phyloP scores from a whole-genome alignment of 2,888 invertebrate species.

The Allophyes oxyacanthae region DNA sequence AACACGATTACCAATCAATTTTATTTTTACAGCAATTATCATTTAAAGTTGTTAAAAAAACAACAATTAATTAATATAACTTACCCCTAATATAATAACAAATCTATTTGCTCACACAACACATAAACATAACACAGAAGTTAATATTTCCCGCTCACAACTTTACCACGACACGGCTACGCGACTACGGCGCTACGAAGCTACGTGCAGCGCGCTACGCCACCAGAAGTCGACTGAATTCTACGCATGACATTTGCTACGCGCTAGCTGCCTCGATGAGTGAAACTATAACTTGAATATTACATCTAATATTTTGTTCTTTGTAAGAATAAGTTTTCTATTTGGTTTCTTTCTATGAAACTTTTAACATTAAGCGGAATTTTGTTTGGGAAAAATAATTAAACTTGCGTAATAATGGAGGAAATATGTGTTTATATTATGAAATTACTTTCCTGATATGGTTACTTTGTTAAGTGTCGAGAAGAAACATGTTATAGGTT shows the following conservation, averaged over 20 bases:
- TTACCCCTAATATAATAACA: constrained; percentile 43
- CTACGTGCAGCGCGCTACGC: constrained; percentile 65
- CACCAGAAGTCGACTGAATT: constrained; percentile 61
- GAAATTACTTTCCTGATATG: constrained; percentile 12
- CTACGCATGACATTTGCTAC: constrained; percentile 51
- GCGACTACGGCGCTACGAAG: constrained; percentile 47
- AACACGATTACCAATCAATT: too few species aligned
- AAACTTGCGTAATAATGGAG: constrained; percentile 29
- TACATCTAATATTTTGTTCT: constrained; percentile 43
- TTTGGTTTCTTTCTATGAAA: constrained; percentile 38
- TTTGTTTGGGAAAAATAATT: constrained; percentile 38
- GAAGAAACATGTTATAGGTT: constrained; percentile 14
- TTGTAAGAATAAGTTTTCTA: constrained; percentile 30
- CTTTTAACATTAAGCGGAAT: constrained; percentile 35
- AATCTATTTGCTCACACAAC: constrained; percentile 40
- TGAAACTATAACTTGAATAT: constrained; percentile 46
- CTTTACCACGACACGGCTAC: constrained; percentile 38
- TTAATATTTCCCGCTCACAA: constrained; percentile 51
- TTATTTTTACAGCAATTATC: too few species aligned
- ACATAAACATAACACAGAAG: constrained; percentile 49
- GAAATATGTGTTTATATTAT: constrained; percentile 27
- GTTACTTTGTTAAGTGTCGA: too few species aligned
- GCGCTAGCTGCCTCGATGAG: constrained; percentile 7
- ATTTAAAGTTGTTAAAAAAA: too few species aligned
- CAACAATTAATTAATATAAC: constrained; percentile 5